phyloP scores from a whole-genome alignment of 1,140 invertebrate genomes.

The Eueides isabella region DNA sequence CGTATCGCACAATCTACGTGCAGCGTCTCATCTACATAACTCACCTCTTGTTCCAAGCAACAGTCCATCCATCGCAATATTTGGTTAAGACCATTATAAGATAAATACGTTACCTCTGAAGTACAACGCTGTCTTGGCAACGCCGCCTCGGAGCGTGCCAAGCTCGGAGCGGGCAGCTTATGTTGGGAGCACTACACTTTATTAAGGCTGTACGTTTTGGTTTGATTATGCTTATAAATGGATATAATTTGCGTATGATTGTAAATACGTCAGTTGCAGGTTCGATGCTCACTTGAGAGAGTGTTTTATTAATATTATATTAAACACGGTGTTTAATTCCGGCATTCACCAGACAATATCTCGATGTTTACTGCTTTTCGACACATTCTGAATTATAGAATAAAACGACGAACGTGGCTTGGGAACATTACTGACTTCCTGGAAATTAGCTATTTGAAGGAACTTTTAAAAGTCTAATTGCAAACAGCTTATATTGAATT shows the following conservation, averaged over 20 bases:
- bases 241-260: neutral
- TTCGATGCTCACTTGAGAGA: too few relatives aligned
- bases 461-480: neutral
- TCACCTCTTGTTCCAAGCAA: neutral
- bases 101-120: conserved; percentile 1
- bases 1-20: too few relatives aligned
- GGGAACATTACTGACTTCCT: neutral
- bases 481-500: neutral
- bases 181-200: neutral
- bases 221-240: neutral
- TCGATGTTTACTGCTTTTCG: too few relatives aligned
- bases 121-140: neutral
- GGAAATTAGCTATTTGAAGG: neutral
- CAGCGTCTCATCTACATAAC: neutral
- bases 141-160: conserved; percentile 3
- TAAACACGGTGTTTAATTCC: too few relatives aligned
- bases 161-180: neutral
- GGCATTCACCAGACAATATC: too few relatives aligned
- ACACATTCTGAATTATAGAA: too few relatives aligned
- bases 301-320: too few relatives aligned
- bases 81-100: conserved; percentile 2
- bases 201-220: neutral
- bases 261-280: too few relatives aligned
- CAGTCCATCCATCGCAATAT: neutral
- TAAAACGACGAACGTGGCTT: neutral